Percentiles rank a stretch among this genome's conserved stretches.
Conservation (phyloP, 1,140 invertebrate genomes). For the Batillaria attramentaria region DNA sequence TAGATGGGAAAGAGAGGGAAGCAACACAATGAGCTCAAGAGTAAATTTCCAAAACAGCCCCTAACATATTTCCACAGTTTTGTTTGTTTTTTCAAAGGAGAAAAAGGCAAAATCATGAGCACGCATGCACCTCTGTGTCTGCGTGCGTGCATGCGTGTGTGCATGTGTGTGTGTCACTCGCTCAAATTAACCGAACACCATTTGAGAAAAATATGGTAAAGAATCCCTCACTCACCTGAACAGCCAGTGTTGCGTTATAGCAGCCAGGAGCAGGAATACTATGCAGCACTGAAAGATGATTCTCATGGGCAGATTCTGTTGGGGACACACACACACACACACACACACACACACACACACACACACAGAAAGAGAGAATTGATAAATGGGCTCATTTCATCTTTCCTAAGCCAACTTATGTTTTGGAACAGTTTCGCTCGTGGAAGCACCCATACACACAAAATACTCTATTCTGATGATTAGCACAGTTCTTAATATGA, state of each 20-base stretch:
- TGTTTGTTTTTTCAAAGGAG: too few relatives aligned
- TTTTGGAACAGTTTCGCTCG: too few relatives aligned
- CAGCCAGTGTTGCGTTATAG: conserved; percentile 63
- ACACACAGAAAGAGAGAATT: background rate
- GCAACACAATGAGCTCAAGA: too few relatives aligned
- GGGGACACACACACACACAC: background rate
- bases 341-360: background rate
- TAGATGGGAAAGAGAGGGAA: too few relatives aligned
- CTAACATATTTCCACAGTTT: too few relatives aligned
- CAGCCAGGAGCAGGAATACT: conserved; percentile 62
- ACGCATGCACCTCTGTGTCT: conserved; percentile 30
- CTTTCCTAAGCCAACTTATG: too few relatives aligned
- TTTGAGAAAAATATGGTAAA: background rate
- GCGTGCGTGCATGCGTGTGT: conserved; percentile 35
- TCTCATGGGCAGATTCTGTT: conserved; percentile 60
- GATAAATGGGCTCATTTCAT: background rate
- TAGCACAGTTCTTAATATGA: background rate
- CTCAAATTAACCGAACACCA: background rate
- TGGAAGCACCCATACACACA: too few relatives aligned
- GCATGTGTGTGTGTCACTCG: conserved; percentile 23
- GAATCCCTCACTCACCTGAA: conserved; percentile 55
- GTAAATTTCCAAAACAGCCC: too few relatives aligned
- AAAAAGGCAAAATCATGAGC: too few relatives aligned
- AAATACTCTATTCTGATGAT: background rate
- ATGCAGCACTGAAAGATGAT: conserved; percentile 68